These are phyloP conservation scores for Entelurus aequoreus DNA, from an alignment of 2,113 vertebrate genomes.

Conservation along the genomic window DNA sequence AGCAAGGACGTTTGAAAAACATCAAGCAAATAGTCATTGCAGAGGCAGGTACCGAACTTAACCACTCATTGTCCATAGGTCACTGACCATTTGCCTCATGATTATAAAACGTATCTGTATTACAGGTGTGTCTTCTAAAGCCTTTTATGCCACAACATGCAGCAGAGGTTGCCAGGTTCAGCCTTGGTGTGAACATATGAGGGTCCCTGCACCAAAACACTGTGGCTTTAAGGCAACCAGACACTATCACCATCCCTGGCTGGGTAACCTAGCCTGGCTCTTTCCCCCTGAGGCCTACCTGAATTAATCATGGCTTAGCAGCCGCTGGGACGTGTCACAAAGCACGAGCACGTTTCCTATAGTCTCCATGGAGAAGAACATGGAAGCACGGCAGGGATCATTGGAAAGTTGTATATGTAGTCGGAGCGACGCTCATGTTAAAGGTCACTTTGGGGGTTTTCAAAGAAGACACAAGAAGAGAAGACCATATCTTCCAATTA, in stretches of 20 bases:
- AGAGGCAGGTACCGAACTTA: no score
- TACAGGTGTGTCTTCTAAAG: no score
- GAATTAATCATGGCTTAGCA: slow-evolving; percentile 70
- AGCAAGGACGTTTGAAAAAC: no score
- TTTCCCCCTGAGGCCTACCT: slow-evolving; percentile 55
- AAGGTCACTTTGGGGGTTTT: neutral
- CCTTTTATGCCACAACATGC: no score
- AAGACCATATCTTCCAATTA: no score
- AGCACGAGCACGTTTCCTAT: slow-evolving; percentile 51
- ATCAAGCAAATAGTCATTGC: no score
- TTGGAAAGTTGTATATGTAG: slow-evolving; percentile 1
- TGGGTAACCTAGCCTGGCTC: slow-evolving; percentile 58
- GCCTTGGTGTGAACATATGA: slow-evolving; percentile 8
- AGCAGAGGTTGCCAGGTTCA: slow-evolving; percentile 16
- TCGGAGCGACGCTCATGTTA: neutral
- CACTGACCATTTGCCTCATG: no score
- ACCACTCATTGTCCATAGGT: no score
- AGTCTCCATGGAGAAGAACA: slow-evolving; percentile 41
- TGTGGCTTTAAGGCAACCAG: slow-evolving; percentile 38
- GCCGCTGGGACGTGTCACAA: slow-evolving; percentile 50
- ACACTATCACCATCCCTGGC: slow-evolving; percentile 55
- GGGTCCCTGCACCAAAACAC: slow-evolving; percentile 20
- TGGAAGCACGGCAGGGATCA: slow-evolving; percentile 12
- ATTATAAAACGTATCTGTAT: no score
- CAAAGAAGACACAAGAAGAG: no score